Percentiles rank a stretch among this genome's conserved stretches.
phyloP scores from a whole-genome alignment of 2,888 invertebrate species.

The Coecobrya sp. region DNA sequence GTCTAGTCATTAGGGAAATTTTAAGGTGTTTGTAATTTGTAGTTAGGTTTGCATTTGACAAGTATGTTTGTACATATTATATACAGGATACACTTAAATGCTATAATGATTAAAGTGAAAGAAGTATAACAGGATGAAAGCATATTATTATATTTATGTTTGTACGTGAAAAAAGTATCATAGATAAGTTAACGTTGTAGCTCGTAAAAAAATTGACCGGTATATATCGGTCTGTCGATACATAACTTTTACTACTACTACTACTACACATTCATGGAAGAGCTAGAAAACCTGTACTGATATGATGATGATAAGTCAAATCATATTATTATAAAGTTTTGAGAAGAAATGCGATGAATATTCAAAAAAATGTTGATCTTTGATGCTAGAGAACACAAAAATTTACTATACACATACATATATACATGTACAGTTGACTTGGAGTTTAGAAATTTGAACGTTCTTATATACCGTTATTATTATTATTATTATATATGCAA shows the following conservation, averaged over 20 bases:
- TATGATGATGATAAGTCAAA: conserved; percentile 27
- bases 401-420: neutral
- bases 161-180: neutral
- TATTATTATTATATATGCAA: neutral
- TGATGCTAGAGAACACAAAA: neutral
- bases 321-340: neutral
- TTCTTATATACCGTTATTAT: conserved; percentile 5
- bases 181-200: neutral
- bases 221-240: neutral
- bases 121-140: neutral
- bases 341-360: neutral
- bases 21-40: conserved; percentile 2
- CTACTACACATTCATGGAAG: neutral
- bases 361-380: conserved; percentile 7
- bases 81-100: neutral
- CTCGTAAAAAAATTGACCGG: neutral
- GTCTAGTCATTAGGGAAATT: neutral
- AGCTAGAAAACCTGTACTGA: conserved; percentile 26
- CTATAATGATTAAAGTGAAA: neutral
- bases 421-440: conserved; percentile 5
- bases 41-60: conserved; percentile 4
- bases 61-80: conserved; percentile 19
- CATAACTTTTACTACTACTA: neutral
- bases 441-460: conserved; percentile 15
- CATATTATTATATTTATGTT: conserved; percentile 46